These are phyloP conservation scores for Apamea epomidion DNA, from an alignment of 2,888 invertebrate species.

Conservation along the genomic window DNA sequence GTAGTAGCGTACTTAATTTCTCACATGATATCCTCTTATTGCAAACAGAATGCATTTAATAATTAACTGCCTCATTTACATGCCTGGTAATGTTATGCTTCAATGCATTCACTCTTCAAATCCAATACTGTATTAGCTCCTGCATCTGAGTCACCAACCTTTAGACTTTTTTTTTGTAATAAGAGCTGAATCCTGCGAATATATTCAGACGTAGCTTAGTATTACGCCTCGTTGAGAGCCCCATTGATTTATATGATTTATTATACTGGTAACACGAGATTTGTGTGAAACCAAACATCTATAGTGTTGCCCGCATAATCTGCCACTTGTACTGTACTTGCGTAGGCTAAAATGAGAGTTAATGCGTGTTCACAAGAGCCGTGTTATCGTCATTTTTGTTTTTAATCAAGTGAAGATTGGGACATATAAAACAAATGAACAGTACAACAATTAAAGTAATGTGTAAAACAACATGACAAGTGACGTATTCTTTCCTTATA, in stretches of 20 bases:
- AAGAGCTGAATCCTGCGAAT: constrained; percentile 50
- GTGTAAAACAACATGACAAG: background rate
- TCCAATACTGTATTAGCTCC: constrained; percentile 25
- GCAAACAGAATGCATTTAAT: background rate
- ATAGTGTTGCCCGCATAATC: constrained; percentile 63
- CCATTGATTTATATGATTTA: constrained; percentile 62
- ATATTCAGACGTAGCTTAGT: constrained; percentile 46
- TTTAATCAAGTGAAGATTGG: background rate
- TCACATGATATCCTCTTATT: constrained; percentile 16
- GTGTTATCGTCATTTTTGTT: background rate
- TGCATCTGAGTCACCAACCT: constrained; percentile 54
- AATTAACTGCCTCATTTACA: constrained; percentile 23
- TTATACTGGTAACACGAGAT: constrained; percentile 64
- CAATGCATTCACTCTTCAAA: constrained; percentile 42
- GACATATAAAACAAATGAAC: background rate
- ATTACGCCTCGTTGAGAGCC: constrained; percentile 52
- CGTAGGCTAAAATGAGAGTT: constrained; percentile 8
- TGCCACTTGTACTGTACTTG: constrained; percentile 33
- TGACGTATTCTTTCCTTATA: background rate
- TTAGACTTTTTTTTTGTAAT: constrained; percentile 24
- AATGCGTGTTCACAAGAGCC: too few relatives aligned
- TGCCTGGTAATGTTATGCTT: constrained; percentile 30
- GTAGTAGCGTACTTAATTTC: constrained; percentile 10
- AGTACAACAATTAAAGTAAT: background rate
- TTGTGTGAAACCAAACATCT: constrained; percentile 65